Base-by-base conservation (phyloP, 2,888 invertebrate genomes). In the Epicampocera succincta region DNA sequence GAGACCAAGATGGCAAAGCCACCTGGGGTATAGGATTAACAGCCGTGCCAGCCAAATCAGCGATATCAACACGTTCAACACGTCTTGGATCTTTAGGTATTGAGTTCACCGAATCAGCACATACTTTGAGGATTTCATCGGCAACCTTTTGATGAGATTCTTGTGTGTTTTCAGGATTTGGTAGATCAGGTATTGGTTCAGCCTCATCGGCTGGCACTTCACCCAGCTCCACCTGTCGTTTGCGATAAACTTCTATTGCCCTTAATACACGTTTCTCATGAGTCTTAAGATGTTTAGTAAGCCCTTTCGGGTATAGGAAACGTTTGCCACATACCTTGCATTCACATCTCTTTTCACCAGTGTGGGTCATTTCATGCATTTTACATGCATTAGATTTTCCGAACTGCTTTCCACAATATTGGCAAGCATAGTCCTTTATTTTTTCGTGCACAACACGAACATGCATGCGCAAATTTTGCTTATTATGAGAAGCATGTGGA, bases 21-120 rank as follows among this genome's bases (percentile, higher is more conserved):
- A 89, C 88, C 3, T 89, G 89, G 3, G 89, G 86, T 84, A 89
- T 89, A 11, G 89, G 89, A 84, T 89, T 89, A 0, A 89, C 89
- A 15, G 89, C 86, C 2, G 89, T 89, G 25, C 89, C 89, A 4
- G 89, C 89, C 40, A 89, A 69, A 33, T 89, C 87, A 0, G 89
- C 85, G 60, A 89, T 88, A 48, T 89, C 89, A 11, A 89, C 89
- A 9, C 89, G 87, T 56, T 89, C 88, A 3, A 89, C 89, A 9
- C 89, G 88, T 19, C 89, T 85, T 0, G 89, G 89, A 72, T 89
- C 88, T 76, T 88, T 88, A 19, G 89, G 89, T 63, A 89, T 88
- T 11, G 88, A 85, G 25, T 88, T 88, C 54, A 82, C 86, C 33
- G 87, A 86, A 52, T 89, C 89, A 0, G 89, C 87, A 80, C 87